Conservation (phyloP, 2,797 vertebrate species). For the Microctenopoma stevenorrisi region DNA sequence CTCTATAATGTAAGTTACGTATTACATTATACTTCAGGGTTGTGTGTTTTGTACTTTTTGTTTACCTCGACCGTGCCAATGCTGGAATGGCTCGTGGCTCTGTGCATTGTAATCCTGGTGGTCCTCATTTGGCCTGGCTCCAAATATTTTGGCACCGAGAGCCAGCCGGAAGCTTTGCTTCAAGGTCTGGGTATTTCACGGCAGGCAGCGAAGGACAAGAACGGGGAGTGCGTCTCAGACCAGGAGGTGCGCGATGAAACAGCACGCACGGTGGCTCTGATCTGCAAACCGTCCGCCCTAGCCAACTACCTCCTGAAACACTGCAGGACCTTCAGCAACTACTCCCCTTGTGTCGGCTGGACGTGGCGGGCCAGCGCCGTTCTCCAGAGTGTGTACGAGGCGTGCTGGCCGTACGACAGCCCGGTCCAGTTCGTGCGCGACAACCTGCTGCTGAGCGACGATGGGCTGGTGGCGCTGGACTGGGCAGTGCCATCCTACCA, state of each 20-base stretch:
- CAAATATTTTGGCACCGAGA: conserved; percentile 68
- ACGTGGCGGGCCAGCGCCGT: conserved; percentile 81
- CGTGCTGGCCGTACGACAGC: conserved; percentile 79
- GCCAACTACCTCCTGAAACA: conserved; percentile 86
- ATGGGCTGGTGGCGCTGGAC: conserved; percentile 86
- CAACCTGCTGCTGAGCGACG: conserved; percentile 86
- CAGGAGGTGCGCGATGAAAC: conserved; percentile 21
- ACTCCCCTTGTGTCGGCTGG: conserved; percentile 73
- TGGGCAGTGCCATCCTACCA: conserved; percentile 85
- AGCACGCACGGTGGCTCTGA: conserved; percentile 65
- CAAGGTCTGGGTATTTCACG: conserved; percentile 51
- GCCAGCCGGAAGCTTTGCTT: conserved; percentile 43
- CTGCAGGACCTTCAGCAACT: conserved; percentile 80
- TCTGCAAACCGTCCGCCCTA: conserved; percentile 87
- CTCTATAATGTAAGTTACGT: not conserved
- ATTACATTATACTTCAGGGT: not conserved
- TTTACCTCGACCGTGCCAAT: conserved; percentile 70
- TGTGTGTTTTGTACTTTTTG: conserved; percentile 3
- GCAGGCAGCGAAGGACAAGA: conserved; percentile 35
- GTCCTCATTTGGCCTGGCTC: conserved; percentile 74
- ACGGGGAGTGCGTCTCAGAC: conserved; percentile 46
- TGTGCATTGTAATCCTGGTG: conserved; percentile 78
- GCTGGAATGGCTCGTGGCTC: conserved; percentile 78
- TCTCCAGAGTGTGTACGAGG: conserved; percentile 80
- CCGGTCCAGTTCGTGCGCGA: conserved; percentile 85